Conservation (phyloP, 2,888 invertebrate genomes). For the Drosophila putrida region DNA sequence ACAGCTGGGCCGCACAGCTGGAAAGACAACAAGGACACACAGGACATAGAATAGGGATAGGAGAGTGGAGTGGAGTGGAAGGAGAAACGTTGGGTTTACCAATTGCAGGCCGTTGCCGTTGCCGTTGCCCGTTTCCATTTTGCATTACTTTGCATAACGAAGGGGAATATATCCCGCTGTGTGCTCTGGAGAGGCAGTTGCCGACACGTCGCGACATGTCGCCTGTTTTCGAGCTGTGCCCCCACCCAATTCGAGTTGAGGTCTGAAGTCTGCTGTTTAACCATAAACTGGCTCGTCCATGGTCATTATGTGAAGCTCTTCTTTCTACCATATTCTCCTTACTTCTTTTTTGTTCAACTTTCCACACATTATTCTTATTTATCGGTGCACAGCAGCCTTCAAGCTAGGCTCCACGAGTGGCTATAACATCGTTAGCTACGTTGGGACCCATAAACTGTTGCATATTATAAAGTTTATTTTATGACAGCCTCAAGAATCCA, state of each 20-base stretch:
- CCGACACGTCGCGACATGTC: constrained; percentile 48
- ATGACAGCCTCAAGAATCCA: constrained; percentile 20
- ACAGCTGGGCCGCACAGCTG: constrained; percentile 60
- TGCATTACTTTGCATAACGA: constrained; percentile 79
- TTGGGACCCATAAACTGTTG: constrained; percentile 55
- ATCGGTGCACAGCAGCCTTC: constrained; percentile 57
- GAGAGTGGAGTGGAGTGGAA: neutral
- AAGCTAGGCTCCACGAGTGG: constrained; percentile 48
- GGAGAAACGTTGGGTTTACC: constrained; percentile 34
- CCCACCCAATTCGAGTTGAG: constrained; percentile 35
- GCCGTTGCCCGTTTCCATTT: constrained; percentile 59
- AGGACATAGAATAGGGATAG: constrained; percentile 13
- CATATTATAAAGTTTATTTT: constrained; percentile 49
- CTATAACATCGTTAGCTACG: constrained; percentile 41
- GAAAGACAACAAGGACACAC: constrained; percentile 59
- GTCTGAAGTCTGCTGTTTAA: constrained; percentile 64
- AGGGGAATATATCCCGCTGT: constrained; percentile 61
- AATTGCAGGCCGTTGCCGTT: constrained; percentile 59
- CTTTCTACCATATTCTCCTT: neutral
- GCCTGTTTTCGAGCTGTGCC: constrained; percentile 40
- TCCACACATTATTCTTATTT: constrained; percentile 72
- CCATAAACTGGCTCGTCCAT: constrained; percentile 75
- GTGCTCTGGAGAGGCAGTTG: constrained; percentile 44
- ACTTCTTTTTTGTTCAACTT: constrained; percentile 18
- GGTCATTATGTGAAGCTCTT: constrained; percentile 63